Percentiles rank a stretch among this genome's conserved stretches.
Conservation (phyloP, 2,113 vertebrate genomes). For the Vidua chalybeata region DNA sequence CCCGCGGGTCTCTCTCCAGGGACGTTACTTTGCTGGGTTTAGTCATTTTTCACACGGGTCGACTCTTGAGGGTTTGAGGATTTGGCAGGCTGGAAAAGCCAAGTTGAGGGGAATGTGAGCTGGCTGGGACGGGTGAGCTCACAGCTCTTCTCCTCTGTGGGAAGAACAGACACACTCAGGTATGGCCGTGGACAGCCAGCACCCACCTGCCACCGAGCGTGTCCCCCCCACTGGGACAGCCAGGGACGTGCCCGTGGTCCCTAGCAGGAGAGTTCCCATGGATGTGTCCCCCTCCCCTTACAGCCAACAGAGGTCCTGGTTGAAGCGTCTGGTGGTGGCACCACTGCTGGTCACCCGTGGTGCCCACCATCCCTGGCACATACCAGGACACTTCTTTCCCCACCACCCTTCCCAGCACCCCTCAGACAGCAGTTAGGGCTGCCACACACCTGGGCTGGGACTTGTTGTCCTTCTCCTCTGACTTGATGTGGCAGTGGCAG, state of each 20-base stretch:
- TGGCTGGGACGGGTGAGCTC: neutral
- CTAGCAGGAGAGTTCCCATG: neutral
- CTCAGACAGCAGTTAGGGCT: conserved; percentile 61
- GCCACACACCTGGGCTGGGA: neutral
- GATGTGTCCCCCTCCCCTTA: neutral
- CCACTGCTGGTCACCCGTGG: neutral
- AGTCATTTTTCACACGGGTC: neutral
- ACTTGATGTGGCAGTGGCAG: conserved; percentile 71
- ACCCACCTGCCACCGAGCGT: accelerated
- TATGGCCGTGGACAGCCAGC: accelerated
- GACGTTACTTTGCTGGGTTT: neutral
- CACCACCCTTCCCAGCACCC: neutral
- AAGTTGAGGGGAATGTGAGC: neutral
- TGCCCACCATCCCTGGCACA: neutral
- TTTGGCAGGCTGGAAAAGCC: neutral
- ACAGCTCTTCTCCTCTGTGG: conserved; percentile 57
- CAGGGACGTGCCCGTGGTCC: accelerated
- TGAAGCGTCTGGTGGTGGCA: neutral
- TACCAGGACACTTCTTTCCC: neutral
- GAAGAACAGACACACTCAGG: conserved; percentile 43
- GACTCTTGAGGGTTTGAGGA: neutral
- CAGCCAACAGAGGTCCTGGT: neutral
- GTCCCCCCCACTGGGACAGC: neutral
- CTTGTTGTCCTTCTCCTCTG: conserved; percentile 56
- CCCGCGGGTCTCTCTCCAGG: neutral